A percentile compares a stretch with the other conserved stretches of the same genome.
phyloP scores from a whole-genome alignment of 2,797 vertebrate species.

The Melanotaenia parkinsoni region DNA sequence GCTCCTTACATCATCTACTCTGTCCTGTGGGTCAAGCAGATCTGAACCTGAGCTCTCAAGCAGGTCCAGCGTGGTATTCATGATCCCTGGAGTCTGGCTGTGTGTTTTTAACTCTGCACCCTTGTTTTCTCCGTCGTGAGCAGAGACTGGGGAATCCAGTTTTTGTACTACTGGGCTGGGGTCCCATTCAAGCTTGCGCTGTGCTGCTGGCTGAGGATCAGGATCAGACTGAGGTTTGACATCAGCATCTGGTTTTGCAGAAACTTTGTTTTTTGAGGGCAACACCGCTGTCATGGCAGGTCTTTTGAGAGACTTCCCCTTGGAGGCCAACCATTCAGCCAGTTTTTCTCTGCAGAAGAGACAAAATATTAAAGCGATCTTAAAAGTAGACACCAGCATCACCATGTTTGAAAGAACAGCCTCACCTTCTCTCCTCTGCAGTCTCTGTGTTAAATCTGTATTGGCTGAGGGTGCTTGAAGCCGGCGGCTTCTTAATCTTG shows the following conservation, averaged over 20 bases:
- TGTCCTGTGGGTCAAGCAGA: constrained; percentile 54
- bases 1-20: constrained; percentile 76
- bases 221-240: constrained; percentile 11
- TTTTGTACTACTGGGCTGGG: constrained; percentile 1
- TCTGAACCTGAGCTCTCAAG: constrained; percentile 72
- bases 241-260: constrained; percentile 26
- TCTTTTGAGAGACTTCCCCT: constrained; percentile 80
- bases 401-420: not conserved
- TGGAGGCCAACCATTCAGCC: constrained; percentile 79
- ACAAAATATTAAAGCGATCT: not conserved
- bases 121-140: constrained; percentile 11
- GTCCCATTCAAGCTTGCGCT: constrained; percentile 14
- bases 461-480: constrained; percentile 68
- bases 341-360: constrained; percentile 74
- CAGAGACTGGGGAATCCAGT: not conserved
- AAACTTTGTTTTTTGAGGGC: constrained; percentile 35
- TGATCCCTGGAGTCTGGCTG: constrained; percentile 51
- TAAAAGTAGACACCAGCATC: not conserved
- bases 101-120: not conserved
- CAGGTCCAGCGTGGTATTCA: constrained; percentile 78
- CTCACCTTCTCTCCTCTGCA: constrained; percentile 86
- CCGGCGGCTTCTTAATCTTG: constrained; percentile 65
- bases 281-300: constrained; percentile 60
- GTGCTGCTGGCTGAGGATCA: constrained; percentile 5
- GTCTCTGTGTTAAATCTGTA: constrained; percentile 78